Conservation (phyloP, 2,888 invertebrate genomes). For the Antheraea yamamai region DNA sequence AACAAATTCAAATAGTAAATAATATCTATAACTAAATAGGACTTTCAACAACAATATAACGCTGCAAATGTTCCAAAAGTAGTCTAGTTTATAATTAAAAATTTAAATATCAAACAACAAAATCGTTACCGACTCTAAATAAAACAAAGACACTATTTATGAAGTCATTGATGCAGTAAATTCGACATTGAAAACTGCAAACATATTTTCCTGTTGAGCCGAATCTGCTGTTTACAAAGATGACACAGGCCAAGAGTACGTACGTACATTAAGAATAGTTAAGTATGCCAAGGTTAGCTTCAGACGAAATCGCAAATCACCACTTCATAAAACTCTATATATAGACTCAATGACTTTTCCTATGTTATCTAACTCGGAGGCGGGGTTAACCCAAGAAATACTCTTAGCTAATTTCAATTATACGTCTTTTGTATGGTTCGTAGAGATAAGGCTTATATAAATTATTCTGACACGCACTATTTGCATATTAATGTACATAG, state of each 20-base stretch:
- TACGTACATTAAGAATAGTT: conserved; percentile 24
- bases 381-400: not conserved
- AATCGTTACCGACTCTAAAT: not conserved
- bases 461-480: not conserved
- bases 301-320: conserved; percentile 37
- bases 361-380: conserved; percentile 3
- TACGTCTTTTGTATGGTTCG: not conserved
- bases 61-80: too few relatives aligned
- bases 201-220: conserved; percentile 2
- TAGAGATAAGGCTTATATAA: not conserved
- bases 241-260: conserved; percentile 11
- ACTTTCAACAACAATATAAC: too few relatives aligned
- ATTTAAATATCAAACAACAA: not conserved
- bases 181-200: not conserved
- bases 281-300: conserved; percentile 50
- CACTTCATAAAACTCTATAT: not conserved
- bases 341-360: conserved; percentile 11
- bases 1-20: too few relatives aligned
- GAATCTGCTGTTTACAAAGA: not conserved
- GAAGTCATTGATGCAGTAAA: not conserved
- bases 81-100: too few relatives aligned
- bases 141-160: not conserved
- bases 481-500: not conserved
- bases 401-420: not conserved
- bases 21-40: too few relatives aligned